Base-by-base conservation (phyloP, 2,113 vertebrate genomes). In the Tachuris rubrigastra region DNA sequence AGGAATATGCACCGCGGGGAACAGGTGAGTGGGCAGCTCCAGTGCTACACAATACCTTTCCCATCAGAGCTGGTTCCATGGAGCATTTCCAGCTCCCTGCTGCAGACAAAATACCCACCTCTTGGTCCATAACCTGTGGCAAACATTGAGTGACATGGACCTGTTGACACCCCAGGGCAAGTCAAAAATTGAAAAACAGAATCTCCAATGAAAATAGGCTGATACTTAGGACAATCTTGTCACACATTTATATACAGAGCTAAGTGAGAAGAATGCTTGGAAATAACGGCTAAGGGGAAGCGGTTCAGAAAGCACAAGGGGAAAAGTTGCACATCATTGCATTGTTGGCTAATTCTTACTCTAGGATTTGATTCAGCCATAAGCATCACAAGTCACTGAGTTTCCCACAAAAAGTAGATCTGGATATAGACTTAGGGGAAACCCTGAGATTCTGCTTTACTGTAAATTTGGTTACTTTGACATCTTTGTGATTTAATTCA, bases 41-140 rank as follows among this genome's bases (percentile, higher is more conserved):
- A 30, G 17, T 41, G 82, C 69, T 55, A 83, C 47, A 67, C 8
- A 16, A 28, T 5, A 72, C 4, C 5, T 67, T 33, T 62, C 52
- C 21, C 18, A 37, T 55, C 42, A 47, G 17, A 39, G 23, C 14
- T 1, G 2, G 22, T 89, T 86, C 75, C 56, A 75, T 1, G 0
- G 46, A 62, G 46, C 22, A 49, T 52, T 78, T 71, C 39, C 35
- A 81, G 14, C 21, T 55, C 20, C 4, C 31, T 12, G 1, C 0
- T 0, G 22, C 10, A 25, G 21, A 53, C 28, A 63, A 80, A 89
- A 78, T 9, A 1, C 1, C 3, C 23, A 14, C 10, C 27, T 65
- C 37, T 76, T 65, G 1, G 0, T 35, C 21, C 0, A 0, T 50
- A 53, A 74, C 18, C 52, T 78, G 28, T 46, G 41, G 24, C 55